These are phyloP conservation scores for Drosophila mettleri DNA, from an alignment of 2,888 invertebrate species.

Conservation along the genomic window DNA sequence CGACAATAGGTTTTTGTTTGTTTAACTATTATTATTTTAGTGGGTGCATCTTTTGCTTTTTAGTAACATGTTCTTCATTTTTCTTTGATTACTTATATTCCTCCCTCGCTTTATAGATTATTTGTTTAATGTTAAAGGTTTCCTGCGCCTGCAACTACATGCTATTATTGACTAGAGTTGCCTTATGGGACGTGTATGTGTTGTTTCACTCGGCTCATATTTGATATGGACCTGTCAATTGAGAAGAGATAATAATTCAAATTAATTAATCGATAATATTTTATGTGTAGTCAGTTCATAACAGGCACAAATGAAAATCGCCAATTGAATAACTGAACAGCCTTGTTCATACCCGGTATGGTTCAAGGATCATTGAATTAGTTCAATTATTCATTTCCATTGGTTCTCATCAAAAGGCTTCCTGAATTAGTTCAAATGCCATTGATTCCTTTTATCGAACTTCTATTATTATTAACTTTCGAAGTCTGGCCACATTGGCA, in stretches of 20 bases:
- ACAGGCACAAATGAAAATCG: too few species aligned
- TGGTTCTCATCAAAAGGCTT: neutral
- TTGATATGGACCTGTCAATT: slow-evolving; percentile 62
- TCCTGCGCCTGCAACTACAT: slow-evolving; percentile 76
- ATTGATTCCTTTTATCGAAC: neutral
- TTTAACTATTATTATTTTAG: slow-evolving; percentile 49
- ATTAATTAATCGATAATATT: neutral
- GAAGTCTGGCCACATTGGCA: neutral
- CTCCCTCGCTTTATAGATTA: slow-evolving; percentile 41
- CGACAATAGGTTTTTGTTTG: slow-evolving; percentile 37
- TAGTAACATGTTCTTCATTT: slow-evolving; percentile 50
- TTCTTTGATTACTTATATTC: slow-evolving; percentile 25
- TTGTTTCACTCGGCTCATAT: slow-evolving; percentile 58
- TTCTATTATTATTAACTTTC: neutral
- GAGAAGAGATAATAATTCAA: neutral
- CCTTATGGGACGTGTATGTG: slow-evolving; percentile 79
- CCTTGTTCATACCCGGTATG: neutral
- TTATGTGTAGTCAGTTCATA: neutral
- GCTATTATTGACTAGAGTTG: slow-evolving; percentile 84
- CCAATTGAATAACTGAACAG: neutral
- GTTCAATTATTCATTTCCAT: neutral
- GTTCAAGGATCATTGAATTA: neutral
- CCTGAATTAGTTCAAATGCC: neutral
- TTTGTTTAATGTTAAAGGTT: slow-evolving; percentile 58
- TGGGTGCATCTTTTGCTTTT: slow-evolving; percentile 37